Evolutionary conservation across 2,113 vertebrate genomes (phyloP).

Genomic region (Manacus vitellinus): DNA sequence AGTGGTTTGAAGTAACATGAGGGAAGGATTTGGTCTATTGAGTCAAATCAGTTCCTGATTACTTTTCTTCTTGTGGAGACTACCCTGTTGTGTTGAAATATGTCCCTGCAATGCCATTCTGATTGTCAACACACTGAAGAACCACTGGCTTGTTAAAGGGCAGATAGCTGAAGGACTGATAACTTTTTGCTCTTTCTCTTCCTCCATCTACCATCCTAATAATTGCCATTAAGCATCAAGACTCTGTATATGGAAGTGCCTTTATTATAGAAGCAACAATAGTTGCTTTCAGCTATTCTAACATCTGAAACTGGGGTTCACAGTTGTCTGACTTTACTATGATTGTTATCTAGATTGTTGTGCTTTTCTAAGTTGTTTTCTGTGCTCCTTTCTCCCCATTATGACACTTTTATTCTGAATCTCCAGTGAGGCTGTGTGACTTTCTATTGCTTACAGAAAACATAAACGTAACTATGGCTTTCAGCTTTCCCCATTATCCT

Average conservation of each 20-base stretch:
- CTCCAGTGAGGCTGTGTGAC: neutral
- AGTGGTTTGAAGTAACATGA: neutral
- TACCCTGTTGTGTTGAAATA: neutral
- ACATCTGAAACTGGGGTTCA: neutral
- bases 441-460: neutral
- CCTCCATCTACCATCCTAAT: neutral
- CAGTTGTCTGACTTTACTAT: neutral
- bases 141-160: neutral
- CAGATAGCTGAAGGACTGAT: neutral
- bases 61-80: constrained; percentile 20
- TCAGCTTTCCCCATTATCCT: constrained; percentile 15
- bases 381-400: neutral
- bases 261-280: constrained; percentile 11
- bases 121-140: neutral
- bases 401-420: neutral
- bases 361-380: constrained; percentile 34
- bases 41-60: constrained; percentile 30
- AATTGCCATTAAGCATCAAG: neutral
- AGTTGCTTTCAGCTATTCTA: constrained; percentile 14
- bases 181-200: neutral
- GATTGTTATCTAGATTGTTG: constrained; percentile 21
- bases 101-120: neutral
- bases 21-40: neutral
- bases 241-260: neutral
- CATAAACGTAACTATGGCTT: neutral